Base-by-base conservation (phyloP, 2,888 invertebrate species). In the Agrotis ipsilon region DNA sequence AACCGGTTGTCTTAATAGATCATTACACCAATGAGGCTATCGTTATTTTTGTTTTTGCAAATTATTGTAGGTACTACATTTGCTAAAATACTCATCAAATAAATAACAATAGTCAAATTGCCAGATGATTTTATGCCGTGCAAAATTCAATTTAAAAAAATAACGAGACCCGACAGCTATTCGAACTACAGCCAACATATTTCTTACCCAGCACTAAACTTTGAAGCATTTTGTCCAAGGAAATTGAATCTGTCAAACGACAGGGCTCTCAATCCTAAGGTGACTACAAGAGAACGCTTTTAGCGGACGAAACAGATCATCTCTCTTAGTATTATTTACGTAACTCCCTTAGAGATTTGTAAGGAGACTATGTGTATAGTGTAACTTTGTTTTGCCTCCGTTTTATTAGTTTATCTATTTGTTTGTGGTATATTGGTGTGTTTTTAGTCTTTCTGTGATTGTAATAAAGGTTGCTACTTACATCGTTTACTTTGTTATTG, bases 221-320 rank as follows among this genome's bases (percentile, higher is more conserved):
- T 80, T 88, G 84, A 87, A 81, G 86, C 73, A 81, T 84, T 85
- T 87, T 87, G 86, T 87, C 75, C 81, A 85, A 84, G 91, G 90
- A 93, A 93, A 94, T 93, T 89, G 87, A 91, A 93, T 92, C 90
- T 92, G 93, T 92, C 91, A 90, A 83, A 85, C 72, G 72, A 72
- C 77, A 84, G 73, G 81, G 67, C 82, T 84, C 82, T 79, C 87
- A 87, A 86, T 86, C 86, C 83, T 75, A 82, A 78, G 82, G 80
- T 84, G 85, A 82, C 78, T 81, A 94, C 93, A 93, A 89, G 91
- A 88, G 87, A 93, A 93, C 72, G 92, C 92, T 92, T 92, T 94
- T 92, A 93, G 88, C 64, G 81, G 72, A 80, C 77, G 81, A 72
- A 80, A 69, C 79, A 82, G 87, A 88, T 90, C 87, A 90, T 87